These are phyloP conservation scores for Entomobrya multifasciata DNA, from an alignment of 2,888 invertebrate species.

Conservation along the genomic window DNA sequence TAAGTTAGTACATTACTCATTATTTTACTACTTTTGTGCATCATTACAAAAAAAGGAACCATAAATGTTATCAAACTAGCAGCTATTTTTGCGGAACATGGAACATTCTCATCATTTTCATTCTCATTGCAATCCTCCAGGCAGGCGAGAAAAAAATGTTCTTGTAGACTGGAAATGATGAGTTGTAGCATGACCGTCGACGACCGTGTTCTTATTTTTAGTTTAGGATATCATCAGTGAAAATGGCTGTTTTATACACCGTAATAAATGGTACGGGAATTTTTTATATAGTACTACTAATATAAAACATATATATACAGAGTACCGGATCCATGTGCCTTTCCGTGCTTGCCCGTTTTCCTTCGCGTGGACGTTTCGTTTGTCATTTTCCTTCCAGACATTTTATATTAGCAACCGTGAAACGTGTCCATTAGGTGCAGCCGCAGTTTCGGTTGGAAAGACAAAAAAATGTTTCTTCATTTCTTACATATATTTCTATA, in stretches of 20 bases:
- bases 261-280: not conserved
- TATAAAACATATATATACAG: not conserved
- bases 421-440: slow-evolving; percentile 41
- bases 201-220: not conserved
- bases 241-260: not conserved
- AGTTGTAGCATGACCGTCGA: not conserved
- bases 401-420: slow-evolving; percentile 6
- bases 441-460: not conserved
- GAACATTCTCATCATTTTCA: not conserved
- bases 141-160: slow-evolving; percentile 51
- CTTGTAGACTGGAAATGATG: slow-evolving; percentile 19
- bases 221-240: not conserved
- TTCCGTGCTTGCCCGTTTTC: not conserved
- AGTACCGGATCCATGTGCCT: not conserved
- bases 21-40: not conserved
- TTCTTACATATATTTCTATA: slow-evolving; percentile 13
- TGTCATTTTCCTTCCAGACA: not conserved
- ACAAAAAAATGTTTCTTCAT: slow-evolving; percentile 42
- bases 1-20: slow-evolving; percentile 36
- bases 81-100: not conserved
- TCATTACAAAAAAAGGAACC: slow-evolving; percentile 12
- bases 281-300: not conserved
- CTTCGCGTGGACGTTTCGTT: not conserved
- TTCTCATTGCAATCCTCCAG: slow-evolving; percentile 37
- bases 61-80: slow-evolving; percentile 70